These are phyloP conservation scores for Heliangelus exortis DNA, from an alignment of 2,797 vertebrate genomes.

Conservation along the genomic window DNA sequence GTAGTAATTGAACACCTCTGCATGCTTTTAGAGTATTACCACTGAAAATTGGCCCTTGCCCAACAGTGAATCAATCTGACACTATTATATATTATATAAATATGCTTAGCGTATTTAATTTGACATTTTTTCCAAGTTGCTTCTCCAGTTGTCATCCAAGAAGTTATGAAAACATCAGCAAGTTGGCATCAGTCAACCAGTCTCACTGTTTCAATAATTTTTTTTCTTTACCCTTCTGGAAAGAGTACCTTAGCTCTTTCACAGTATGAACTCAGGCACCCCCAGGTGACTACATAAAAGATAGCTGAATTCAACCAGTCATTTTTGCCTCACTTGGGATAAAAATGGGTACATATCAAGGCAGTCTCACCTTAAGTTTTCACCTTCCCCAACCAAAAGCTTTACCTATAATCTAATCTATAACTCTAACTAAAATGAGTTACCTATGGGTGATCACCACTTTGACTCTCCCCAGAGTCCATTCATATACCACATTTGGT, in stretches of 20 bases:
- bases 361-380: not conserved
- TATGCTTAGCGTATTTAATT: not conserved
- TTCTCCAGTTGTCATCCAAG: not conserved
- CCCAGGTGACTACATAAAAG: not conserved
- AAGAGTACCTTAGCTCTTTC: conserved; percentile 9
- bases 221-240: not conserved
- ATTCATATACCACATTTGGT: fast-evolving
- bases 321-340: not conserved
- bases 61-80: not conserved
- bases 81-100: not conserved
- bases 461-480: not conserved
- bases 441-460: not conserved
- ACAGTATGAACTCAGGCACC: not conserved
- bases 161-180: not conserved
- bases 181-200: conserved; percentile 6
- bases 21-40: not conserved
- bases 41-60: not conserved
- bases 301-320: not conserved
- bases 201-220: not conserved
- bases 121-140: not conserved
- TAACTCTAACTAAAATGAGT: not conserved
- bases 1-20: not conserved
- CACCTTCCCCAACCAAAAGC: not conserved
- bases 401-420: not conserved
- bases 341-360: not conserved